Percentiles rank a stretch among this genome's conserved stretches.
These are phyloP conservation scores for Arenaria interpres DNA, from an alignment of 2,113 vertebrate species.

Conservation along the genomic window DNA sequence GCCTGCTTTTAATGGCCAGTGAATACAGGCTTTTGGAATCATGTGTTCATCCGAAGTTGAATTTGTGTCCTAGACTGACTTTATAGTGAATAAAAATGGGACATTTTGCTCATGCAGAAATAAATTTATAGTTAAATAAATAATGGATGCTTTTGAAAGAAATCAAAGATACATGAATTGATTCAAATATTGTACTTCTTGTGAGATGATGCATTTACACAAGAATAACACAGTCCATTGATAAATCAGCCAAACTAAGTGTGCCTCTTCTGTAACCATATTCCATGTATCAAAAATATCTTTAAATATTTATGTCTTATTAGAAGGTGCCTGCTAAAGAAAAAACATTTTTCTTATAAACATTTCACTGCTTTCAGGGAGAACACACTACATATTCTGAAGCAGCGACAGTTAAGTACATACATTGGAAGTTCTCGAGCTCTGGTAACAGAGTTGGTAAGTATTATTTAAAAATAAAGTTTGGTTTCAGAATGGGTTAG, in stretches of 20 bases:
- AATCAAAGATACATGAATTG: background rate
- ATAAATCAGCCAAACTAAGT: background rate
- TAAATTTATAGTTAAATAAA: background rate
- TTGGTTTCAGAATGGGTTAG: background rate
- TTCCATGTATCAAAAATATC: background rate
- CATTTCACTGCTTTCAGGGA: slow-evolving; percentile 82
- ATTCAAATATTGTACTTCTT: background rate
- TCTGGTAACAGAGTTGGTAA: slow-evolving; percentile 94
- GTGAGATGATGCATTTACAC: background rate
- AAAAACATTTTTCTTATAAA: background rate
- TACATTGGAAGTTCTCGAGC: slow-evolving; percentile 80
- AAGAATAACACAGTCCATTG: background rate
- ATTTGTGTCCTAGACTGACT: background rate
- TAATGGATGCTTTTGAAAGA: background rate
- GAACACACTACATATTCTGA: slow-evolving; percentile 90
- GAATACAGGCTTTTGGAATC: background rate
- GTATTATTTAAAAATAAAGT: background rate
- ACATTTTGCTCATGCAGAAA: background rate
- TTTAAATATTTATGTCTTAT: background rate
- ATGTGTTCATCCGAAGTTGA: background rate
- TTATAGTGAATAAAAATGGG: background rate
- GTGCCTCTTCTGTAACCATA: background rate
- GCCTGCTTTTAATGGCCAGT: background rate
- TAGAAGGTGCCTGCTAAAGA: background rate
- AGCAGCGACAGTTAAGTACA: slow-evolving; percentile 79